A percentile compares a stretch with the other conserved stretches of the same genome.
These are phyloP conservation scores for Pantala flavescens DNA, from an alignment of 1,140 invertebrate genomes.

Conservation along the genomic window DNA sequence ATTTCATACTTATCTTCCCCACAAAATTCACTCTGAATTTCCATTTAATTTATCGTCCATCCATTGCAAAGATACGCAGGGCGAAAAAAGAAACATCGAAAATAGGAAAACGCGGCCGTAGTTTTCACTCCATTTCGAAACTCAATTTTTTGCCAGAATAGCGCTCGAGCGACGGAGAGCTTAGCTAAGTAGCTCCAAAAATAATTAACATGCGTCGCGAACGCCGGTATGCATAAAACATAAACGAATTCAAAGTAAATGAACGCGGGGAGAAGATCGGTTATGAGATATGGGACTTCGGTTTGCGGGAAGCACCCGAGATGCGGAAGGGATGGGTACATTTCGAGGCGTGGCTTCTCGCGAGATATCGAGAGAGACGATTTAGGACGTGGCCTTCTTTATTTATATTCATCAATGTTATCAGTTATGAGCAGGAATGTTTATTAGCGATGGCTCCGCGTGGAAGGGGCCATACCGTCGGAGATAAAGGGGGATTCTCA, in stretches of 20 bases:
- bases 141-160: too few species aligned
- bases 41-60: too few species aligned
- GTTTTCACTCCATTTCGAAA: too few species aligned
- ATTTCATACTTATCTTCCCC: too few species aligned
- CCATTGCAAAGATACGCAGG: too few species aligned
- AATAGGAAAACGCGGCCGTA: too few species aligned
- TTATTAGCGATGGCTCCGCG: constrained; percentile 26
- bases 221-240: not conserved
- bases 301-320: not conserved
- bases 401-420: constrained; percentile 38
- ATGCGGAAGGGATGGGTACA: not conserved
- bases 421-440: constrained; percentile 35
- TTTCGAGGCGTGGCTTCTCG: not conserved
- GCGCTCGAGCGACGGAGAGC: too few species aligned
- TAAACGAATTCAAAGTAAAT: not conserved
- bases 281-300: not conserved
- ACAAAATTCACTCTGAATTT: too few species aligned
- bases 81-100: too few species aligned
- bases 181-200: not conserved
- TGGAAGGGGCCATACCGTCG: not conserved
- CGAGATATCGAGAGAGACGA: not conserved
- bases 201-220: constrained; percentile 6
- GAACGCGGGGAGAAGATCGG: not conserved
- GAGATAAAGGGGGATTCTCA: too few species aligned
- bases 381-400: constrained; percentile 25